Conservation (phyloP, 2,888 invertebrate species). For the Petrolisthes manimaculis region DNA sequence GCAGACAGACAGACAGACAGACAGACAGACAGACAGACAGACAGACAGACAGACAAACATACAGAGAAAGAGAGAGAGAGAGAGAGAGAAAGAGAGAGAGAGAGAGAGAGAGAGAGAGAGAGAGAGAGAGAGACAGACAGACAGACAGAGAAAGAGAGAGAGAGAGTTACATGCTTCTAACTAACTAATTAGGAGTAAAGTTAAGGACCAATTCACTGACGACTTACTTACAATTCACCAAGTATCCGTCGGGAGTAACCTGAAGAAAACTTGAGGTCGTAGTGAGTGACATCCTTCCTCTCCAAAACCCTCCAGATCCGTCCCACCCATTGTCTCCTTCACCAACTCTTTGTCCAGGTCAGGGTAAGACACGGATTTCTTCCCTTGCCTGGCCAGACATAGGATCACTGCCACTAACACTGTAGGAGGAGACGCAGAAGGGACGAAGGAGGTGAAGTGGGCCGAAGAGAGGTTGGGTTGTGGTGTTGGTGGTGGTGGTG, state of each 20-base stretch:
- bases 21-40: too few relatives aligned
- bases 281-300: conserved; percentile 65
- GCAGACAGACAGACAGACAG: too few relatives aligned
- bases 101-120: too few relatives aligned
- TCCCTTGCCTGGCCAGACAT: conserved; percentile 53
- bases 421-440: background rate
- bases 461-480: background rate
- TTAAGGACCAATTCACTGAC: background rate
- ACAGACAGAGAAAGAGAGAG: too few relatives aligned
- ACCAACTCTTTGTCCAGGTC: conserved; percentile 62
- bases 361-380: conserved; percentile 54
- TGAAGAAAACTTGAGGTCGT: conserved; percentile 62
- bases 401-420: conserved; percentile 60
- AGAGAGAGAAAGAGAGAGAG: too few relatives aligned
- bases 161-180: too few relatives aligned
- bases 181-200: background rate
- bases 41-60: too few relatives aligned
- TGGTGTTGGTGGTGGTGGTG: too few relatives aligned
- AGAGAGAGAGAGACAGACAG: too few relatives aligned
- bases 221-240: conserved; percentile 31
- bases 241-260: conserved; percentile 59
- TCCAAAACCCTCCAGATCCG: conserved; percentile 63
- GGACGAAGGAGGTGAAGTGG: background rate
- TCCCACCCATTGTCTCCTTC: conserved; percentile 64
- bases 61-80: too few relatives aligned